A percentile compares a stretch with the other conserved stretches of the same genome.
Evolutionary conservation across 1,140 invertebrate species (phyloP).

Genomic region (Stegodyphus dumicola): DNA sequence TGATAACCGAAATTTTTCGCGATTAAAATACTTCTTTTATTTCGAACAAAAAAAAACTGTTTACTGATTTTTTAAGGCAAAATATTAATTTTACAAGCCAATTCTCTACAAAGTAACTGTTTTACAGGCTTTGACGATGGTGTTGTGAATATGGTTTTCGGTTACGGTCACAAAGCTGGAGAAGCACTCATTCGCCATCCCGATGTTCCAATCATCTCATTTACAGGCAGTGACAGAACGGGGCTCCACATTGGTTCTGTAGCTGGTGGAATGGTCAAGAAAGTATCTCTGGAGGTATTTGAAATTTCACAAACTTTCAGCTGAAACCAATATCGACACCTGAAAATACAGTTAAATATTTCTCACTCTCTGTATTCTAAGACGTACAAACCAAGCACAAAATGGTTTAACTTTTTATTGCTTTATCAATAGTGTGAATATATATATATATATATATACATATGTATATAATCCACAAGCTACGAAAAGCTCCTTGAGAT

Average conservation of each 20-base stretch:
- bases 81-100: too few species aligned
- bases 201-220: constrained; percentile 70
- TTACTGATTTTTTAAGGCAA: too few species aligned
- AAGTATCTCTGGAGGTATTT: constrained; percentile 73
- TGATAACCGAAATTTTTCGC: too few species aligned
- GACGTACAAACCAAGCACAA: too few species aligned
- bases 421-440: neutral
- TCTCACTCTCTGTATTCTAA: neutral
- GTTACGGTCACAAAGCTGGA: constrained; percentile 71
- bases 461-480: too few species aligned
- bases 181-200: constrained; percentile 72
- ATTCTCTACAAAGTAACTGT: neutral
- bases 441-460: neutral
- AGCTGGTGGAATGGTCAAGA: constrained; percentile 71
- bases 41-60: too few species aligned
- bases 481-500: too few species aligned
- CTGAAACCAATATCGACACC: neutral
- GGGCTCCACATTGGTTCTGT: constrained; percentile 70
- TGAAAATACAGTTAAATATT: neutral
- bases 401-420: neutral
- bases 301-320: neutral
- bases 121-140: constrained; percentile 72
- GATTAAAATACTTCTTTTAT: too few species aligned
- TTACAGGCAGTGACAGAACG: constrained; percentile 74
- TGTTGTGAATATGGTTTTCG: constrained; percentile 75